A percentile compares a stretch with the other conserved stretches of the same genome.
These are phyloP conservation scores for Gobionotothen gibberifrons DNA, from an alignment of 2,797 vertebrate genomes.

Conservation along the genomic window DNA sequence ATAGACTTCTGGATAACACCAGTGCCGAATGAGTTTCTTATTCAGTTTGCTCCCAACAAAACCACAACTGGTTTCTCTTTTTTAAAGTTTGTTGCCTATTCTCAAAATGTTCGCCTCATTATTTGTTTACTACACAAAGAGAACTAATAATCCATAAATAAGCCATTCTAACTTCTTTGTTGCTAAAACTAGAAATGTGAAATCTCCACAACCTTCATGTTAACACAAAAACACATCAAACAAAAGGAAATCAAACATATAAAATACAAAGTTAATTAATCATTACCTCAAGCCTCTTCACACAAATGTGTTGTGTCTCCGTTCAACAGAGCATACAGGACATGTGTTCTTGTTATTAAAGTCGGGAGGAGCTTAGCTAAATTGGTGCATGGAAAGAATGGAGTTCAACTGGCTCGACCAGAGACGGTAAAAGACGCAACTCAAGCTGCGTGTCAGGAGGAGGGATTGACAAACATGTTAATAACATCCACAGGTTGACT, in stretches of 20 bases:
- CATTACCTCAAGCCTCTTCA: slow-evolving; percentile 14
- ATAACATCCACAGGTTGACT: not conserved
- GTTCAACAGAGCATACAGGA: not conserved
- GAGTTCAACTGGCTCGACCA: slow-evolving; percentile 69
- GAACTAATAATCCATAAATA: not conserved
- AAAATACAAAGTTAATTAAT: not conserved
- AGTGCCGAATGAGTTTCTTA: too few relatives aligned
- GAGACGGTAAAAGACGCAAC: not conserved
- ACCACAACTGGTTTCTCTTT: too few relatives aligned
- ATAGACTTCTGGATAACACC: too few relatives aligned
- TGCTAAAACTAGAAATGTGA: not conserved
- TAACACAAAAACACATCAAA: not conserved
- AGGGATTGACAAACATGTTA: not conserved
- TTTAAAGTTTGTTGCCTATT: too few relatives aligned
- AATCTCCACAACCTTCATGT: not conserved
- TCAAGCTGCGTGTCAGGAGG: not conserved
- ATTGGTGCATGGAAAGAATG: slow-evolving; percentile 51
- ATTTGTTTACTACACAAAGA: not conserved
- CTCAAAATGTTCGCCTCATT: too few relatives aligned
- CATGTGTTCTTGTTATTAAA: not conserved
- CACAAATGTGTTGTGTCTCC: not conserved
- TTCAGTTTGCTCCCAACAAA: too few relatives aligned
- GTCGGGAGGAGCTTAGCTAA: not conserved
- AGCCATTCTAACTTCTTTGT: not conserved
- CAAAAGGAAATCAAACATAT: not conserved